Percentiles rank a stretch among this genome's conserved stretches.
These are phyloP conservation scores for Pangasianodon gigas DNA, from an alignment of 2,113 vertebrate species.

Conservation along the genomic window DNA sequence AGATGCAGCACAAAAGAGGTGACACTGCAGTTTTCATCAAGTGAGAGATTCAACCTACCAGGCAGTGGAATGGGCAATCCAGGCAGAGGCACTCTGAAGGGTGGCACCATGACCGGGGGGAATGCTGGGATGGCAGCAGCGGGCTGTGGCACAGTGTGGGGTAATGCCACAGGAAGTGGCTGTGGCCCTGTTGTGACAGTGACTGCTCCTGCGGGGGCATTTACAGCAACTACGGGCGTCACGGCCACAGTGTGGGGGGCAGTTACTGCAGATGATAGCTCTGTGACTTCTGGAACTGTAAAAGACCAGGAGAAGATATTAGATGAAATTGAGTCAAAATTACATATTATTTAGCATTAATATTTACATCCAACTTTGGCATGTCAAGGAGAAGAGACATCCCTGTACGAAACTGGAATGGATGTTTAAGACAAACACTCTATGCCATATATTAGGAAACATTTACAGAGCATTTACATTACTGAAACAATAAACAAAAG, in stretches of 20 bases:
- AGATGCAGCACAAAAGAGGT: background rate
- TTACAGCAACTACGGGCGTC: constrained; percentile 80
- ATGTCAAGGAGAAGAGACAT: background rate
- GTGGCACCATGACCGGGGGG: constrained; percentile 89
- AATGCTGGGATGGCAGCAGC: constrained; percentile 84
- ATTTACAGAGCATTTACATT: background rate
- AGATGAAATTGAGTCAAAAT: background rate
- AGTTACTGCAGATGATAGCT: constrained; percentile 65
- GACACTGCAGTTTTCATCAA: background rate
- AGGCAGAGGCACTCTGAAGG: constrained; percentile 88
- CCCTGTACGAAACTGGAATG: background rate
- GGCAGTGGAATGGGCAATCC: constrained; percentile 90
- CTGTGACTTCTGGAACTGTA: constrained; percentile 61
- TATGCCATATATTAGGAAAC: background rate
- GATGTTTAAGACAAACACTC: background rate
- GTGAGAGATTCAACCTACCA: constrained; percentile 72
- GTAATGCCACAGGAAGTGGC: constrained; percentile 79
- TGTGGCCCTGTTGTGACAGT: constrained; percentile 83
- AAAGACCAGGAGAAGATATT: background rate
- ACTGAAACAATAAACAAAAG: background rate
- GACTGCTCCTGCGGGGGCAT: constrained; percentile 81
- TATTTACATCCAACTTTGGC: background rate
- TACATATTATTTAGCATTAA: background rate
- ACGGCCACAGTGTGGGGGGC: constrained; percentile 81
- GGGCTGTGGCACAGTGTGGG: constrained; percentile 83